phyloP scores from a whole-genome alignment of 2,797 vertebrate genomes.

The Falco berigora region DNA sequence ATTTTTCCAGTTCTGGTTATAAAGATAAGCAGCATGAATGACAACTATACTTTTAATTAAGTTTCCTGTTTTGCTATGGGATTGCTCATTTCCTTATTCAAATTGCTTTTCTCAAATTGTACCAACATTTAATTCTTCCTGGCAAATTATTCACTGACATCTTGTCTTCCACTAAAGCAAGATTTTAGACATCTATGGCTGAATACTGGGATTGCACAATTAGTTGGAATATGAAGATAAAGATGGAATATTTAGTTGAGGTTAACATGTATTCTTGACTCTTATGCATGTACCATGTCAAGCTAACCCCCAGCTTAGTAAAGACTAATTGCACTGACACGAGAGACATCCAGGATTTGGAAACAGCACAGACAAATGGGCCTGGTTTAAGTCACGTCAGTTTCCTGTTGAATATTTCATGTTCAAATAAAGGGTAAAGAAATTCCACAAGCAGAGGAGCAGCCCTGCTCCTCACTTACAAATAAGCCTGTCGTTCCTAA shows the following conservation, averaged over 20 bases:
- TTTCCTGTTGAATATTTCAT: background rate
- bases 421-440: background rate
- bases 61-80: conserved; percentile 11
- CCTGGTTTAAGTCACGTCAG: background rate
- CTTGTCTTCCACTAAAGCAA: background rate
- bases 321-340: background rate
- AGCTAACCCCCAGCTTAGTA: background rate
- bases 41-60: conserved; percentile 28
- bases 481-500: background rate
- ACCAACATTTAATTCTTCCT: background rate
- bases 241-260: background rate
- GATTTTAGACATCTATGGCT: background rate
- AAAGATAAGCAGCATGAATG: conserved; percentile 16
- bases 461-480: background rate
- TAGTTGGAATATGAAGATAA: background rate
- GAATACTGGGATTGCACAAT: background rate
- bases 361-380: background rate
- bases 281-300: background rate
- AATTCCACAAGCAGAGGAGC: background rate
- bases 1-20: conserved; percentile 29
- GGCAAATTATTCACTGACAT: background rate
- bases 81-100: conserved; percentile 50
- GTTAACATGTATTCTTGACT: background rate
- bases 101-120: background rate
- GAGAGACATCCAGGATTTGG: background rate